phyloP scores from a whole-genome alignment of 2,113 vertebrate genomes.

The Heterotilapia buettikoferi region DNA sequence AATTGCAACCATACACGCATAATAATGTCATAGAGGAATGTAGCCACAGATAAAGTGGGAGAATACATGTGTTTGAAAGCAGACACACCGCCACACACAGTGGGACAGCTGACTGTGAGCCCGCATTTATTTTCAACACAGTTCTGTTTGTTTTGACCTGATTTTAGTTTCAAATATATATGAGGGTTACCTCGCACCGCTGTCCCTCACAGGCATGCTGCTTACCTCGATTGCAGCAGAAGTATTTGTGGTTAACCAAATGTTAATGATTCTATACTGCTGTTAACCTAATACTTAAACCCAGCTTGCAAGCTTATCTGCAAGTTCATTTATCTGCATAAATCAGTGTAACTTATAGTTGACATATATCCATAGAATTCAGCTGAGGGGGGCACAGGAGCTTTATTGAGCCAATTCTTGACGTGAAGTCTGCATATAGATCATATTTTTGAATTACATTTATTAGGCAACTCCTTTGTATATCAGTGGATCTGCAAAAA shows the following conservation, averaged over 20 bases:
- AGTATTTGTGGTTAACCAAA: not conserved
- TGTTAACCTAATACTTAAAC: not conserved
- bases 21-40: not conserved
- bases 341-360: not conserved
- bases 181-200: not conserved
- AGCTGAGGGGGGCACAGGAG: not conserved
- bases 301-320: not conserved
- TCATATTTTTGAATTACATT: not conserved
- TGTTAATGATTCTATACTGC: not conserved
- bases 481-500: not conserved
- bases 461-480: not conserved
- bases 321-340: not conserved
- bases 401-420: not conserved
- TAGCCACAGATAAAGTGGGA: not conserved
- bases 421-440: accelerated
- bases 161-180: not conserved
- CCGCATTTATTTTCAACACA: accelerated
- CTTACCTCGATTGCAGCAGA: not conserved
- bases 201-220: not conserved
- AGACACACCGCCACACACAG: not conserved
- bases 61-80: not conserved
- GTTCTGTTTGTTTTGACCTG: not conserved
- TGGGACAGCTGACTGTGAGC: not conserved
- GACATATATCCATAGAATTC: not conserved
- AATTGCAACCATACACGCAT: not conserved